phyloP scores from a whole-genome alignment of 2,888 invertebrate genomes.

The Cyclophora punctaria region DNA sequence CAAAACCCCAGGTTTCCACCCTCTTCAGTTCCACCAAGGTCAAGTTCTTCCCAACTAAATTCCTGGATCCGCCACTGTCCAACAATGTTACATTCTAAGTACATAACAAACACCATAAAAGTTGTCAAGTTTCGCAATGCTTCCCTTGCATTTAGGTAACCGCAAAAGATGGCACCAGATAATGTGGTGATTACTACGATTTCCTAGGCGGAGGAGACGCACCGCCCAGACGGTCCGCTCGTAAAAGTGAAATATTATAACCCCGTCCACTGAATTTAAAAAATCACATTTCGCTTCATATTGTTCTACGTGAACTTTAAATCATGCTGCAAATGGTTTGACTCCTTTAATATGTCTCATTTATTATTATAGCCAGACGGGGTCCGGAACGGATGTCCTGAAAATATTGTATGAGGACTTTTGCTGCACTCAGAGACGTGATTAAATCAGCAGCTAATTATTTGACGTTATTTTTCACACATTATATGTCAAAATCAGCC shows the following conservation, averaged over 20 bases:
- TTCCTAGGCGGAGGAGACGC: conserved; percentile 59
- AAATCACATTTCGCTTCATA: conserved; percentile 44
- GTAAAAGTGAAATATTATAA: conserved; percentile 71
- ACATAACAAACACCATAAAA: no score
- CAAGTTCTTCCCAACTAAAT: not conserved
- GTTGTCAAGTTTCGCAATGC: no score
- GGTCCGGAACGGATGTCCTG: no score
- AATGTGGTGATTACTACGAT: conserved; percentile 60
- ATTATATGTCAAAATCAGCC: no score
- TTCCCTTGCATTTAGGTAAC: conserved; percentile 29
- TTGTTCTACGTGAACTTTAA: conserved; percentile 43
- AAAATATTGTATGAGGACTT: no score
- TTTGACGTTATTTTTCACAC: no score
- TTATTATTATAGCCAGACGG: no score
- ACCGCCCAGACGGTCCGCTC: conserved; percentile 55
- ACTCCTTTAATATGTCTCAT: not conserved
- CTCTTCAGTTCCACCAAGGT: no score
- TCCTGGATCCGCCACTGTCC: not conserved
- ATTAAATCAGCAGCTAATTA: no score
- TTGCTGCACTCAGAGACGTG: no score
- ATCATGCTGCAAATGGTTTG: conserved; percentile 30
- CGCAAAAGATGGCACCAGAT: conserved; percentile 46
- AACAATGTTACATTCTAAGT: not conserved
- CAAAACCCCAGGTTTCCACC: no score
- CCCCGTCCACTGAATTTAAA: conserved; percentile 66